These are phyloP conservation scores for Macrosteles quadrilineatus DNA, from an alignment of 1,140 invertebrate genomes.

Conservation along the genomic window DNA sequence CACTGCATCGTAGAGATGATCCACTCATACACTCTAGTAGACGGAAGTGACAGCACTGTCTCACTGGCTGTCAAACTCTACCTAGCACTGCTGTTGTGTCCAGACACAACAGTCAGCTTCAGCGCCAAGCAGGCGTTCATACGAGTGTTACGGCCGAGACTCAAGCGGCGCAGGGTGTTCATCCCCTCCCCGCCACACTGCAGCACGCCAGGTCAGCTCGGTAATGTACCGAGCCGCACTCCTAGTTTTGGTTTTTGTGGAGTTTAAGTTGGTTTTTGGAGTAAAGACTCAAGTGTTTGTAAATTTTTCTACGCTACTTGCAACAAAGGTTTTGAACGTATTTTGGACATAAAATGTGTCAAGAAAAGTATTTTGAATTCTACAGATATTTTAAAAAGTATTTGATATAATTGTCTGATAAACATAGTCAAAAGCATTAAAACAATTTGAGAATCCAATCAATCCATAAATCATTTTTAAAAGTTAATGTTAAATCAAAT, in stretches of 20 bases:
- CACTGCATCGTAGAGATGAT: slow-evolving; percentile 90
- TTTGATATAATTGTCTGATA: too few species aligned
- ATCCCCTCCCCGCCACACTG: slow-evolving; percentile 80
- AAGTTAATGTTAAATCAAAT: too few species aligned
- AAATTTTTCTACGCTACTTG: too few species aligned
- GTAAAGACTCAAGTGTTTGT: too few species aligned
- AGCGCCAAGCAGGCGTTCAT: slow-evolving; percentile 89
- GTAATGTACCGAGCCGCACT: slow-evolving; percentile 1
- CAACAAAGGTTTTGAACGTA: too few species aligned
- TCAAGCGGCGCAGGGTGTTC: slow-evolving; percentile 72
- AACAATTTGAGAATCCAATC: too few species aligned
- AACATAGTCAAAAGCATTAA: too few species aligned
- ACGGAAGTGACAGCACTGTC: slow-evolving; percentile 61
- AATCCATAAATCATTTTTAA: too few species aligned
- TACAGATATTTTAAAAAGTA: too few species aligned
- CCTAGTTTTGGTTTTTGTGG: background rate
- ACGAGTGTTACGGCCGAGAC: slow-evolving; percentile 73
- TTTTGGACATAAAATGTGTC: too few species aligned
- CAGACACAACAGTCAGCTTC: slow-evolving; percentile 82
- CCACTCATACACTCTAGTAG: slow-evolving; percentile 80
- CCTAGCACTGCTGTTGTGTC: slow-evolving; percentile 73
- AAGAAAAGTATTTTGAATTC: too few species aligned
- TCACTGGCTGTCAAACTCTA: slow-evolving; percentile 65
- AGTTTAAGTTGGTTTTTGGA: background rate
- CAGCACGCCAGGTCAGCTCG: slow-evolving; percentile 59